Base-by-base conservation (phyloP, 2,888 invertebrate species). In the Drosophila koepferae region DNA sequence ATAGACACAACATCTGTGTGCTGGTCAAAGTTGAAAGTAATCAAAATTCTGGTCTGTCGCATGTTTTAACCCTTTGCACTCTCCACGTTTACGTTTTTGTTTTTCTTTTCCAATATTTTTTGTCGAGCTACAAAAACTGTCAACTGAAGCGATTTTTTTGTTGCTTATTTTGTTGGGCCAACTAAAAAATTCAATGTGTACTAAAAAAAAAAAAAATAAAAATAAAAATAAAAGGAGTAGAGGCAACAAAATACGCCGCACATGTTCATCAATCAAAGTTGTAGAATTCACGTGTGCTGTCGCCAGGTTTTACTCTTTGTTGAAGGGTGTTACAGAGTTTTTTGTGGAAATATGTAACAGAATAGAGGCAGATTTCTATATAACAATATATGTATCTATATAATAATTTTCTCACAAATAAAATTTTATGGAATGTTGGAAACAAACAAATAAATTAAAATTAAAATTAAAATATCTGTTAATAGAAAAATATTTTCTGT, bases 261-360 rank as follows among this genome's bases (percentile, higher is more conserved):
- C 79, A 85, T 88, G 89, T 88, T 85, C 85, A 88, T 85, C 89
- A 85, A 85, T 85, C 85, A 88, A 88, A 86, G 86, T 77, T 75
- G 73, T n/a, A 1, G 31, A 49, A 49, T 49, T 49, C 31, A 49
- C 49, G 18, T 51, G 51, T 34, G 51, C 18, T 36, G 3, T 81
- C 77, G 73, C 65, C 66, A 40, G 55, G 34, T 43, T 54, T 67
- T 40, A 23, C 38, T 16, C 16, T 54, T 40, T 40, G 9, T 16
- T 16, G 16, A 9, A 20, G 38, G n/a, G 5, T 5, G 2, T 14
- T 23, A 9, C 0, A 12, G 5, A 1, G 14, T 18, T 20, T 36
- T 34, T 6, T n/a, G n/a, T 16, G 10, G 14, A 0, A 20, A 36
- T 36, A 51, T 51, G 12, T 8, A 36, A 51, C 14, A 1, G 49